Percentiles rank a stretch among this genome's conserved stretches.
Evolutionary conservation across 2,113 vertebrate species (phyloP).

Genomic region (Tupaia chinensis): DNA sequence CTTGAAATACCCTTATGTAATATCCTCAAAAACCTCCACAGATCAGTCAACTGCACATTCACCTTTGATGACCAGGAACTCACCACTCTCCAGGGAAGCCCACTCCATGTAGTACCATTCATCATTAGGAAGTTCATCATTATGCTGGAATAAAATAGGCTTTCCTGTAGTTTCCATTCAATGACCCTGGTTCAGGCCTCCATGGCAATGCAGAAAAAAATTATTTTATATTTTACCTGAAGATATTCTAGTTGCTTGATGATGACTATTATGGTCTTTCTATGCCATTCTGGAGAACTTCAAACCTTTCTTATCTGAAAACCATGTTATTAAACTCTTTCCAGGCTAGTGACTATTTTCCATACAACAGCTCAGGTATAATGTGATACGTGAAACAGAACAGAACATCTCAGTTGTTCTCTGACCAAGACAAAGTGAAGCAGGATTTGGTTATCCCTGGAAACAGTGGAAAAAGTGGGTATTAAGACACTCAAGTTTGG

Average conservation of each 20-base stretch:
- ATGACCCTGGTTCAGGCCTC: background rate
- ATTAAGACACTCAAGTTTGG: too few species aligned
- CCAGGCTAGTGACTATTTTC: background rate
- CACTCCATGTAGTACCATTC: background rate
- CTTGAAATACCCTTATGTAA: slow-evolving; percentile 68
- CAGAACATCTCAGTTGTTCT: background rate
- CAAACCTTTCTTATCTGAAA: background rate
- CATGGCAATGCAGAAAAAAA: background rate
- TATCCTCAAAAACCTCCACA: background rate
- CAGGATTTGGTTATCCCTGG: background rate
- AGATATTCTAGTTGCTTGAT: background rate
- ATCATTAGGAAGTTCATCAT: slow-evolving; percentile 13
- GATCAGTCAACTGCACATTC: background rate
- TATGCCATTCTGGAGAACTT: background rate
- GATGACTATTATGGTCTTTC: background rate
- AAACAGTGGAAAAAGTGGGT: background rate
- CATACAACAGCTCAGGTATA: background rate
- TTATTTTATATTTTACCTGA: slow-evolving; percentile 9
- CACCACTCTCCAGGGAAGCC: background rate
- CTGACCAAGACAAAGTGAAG: background rate
- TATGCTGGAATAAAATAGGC: background rate
- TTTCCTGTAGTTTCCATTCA: background rate
- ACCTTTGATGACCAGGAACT: background rate
- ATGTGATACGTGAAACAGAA: background rate
- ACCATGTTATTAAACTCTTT: background rate